Evolutionary conservation across 2,797 vertebrate species (phyloP), one percentile per base, ranked within the genome.

Genomic region (Argentina silus): DNA sequence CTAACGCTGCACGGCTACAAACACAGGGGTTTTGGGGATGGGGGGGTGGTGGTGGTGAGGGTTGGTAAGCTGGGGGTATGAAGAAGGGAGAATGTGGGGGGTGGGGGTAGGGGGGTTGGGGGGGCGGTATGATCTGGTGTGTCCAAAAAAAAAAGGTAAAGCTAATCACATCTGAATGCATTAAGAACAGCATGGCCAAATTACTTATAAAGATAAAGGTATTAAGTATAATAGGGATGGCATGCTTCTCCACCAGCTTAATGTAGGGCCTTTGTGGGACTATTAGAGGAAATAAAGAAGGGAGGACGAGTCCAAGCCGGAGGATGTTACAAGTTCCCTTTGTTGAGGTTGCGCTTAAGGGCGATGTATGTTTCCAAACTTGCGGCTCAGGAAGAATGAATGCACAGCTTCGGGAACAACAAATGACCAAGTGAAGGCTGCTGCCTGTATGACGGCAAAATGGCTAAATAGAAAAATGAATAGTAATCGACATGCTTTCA

Each of bases 181-280:
- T 69, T 23, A 73, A 73, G 81, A 79, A 42, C 87, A 85, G 89
- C 90, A 88, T 88, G 67, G 85, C 86, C 86, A 89, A 93, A 87
- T 83, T 72, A 84, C 85, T 76, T 43, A 78, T 85, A 88, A 87
- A 85, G 84, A 81, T 86, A 84, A 88, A 88, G 87, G 89, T 85
- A 72, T 91, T 87, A 70, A 80, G 78, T 78, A 91, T 87, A 94
- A 93, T 84, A 78, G 86, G 61, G 77, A 78, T 23, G 81, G 87
- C 87, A 85, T 84, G 90, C 89, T 86, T 80, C 80, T 85, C 73
- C 63, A 43, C 73, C 74, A 79, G 91, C 92, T 93, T 92, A 92
- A 92, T 93, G 92, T 78, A 45, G 77, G 55, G 79, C 81, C 88
- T 90, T 92, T 94, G 92, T 73, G 78, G 67, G 73, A 55, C 73